These are phyloP conservation scores for Turdus rufiventris DNA, from an alignment of 2,113 vertebrate genomes.

Conservation along the genomic window DNA sequence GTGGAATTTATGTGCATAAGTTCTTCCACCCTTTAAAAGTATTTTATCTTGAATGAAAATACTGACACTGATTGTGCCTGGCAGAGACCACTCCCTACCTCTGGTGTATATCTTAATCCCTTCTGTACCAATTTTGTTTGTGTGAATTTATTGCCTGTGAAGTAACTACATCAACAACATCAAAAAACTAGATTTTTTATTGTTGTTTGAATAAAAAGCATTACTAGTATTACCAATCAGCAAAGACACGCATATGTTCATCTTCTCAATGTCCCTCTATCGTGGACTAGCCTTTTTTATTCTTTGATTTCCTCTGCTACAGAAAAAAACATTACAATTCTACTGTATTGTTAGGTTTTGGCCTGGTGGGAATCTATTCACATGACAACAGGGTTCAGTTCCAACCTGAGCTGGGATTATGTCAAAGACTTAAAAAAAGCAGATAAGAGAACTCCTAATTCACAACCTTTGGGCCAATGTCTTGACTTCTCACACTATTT, in stretches of 20 bases:
- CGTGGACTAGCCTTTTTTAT: neutral
- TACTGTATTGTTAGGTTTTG: neutral
- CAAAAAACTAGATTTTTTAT: neutral
- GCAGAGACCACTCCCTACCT: neutral
- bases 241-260: neutral
- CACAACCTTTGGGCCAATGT: neutral
- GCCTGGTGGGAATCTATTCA: neutral
- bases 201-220: neutral
- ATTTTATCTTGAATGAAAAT: slow-evolving; percentile 32
- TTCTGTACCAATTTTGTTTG: neutral
- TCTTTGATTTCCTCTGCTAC: neutral
- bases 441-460: neutral
- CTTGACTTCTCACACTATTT: neutral
- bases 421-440: neutral
- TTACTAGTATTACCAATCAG: neutral
- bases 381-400: neutral
- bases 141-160: neutral
- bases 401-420: neutral
- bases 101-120: neutral
- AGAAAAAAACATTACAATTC: neutral
- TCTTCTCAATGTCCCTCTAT: neutral
- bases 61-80: neutral
- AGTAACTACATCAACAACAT: neutral
- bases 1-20: slow-evolving; percentile 18
- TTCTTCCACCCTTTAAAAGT: slow-evolving; percentile 29